Conservation (phyloP, 1,140 invertebrate genomes). For the Myzus persicae region DNA sequence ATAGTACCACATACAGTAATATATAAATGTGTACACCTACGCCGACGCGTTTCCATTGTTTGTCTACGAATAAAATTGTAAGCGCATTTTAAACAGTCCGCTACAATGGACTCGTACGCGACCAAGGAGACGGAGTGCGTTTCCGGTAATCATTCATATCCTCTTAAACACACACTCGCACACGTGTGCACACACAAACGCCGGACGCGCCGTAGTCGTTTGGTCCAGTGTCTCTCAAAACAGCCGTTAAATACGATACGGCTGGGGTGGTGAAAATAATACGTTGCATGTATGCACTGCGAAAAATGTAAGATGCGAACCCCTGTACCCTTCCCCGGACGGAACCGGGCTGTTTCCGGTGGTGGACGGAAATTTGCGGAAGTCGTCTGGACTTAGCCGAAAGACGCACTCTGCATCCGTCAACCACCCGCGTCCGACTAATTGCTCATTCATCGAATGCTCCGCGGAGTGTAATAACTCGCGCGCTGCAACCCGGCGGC, state of each 20-base stretch:
- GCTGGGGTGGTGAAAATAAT: too few species aligned
- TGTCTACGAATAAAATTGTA: conserved; percentile 32
- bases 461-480: conserved; percentile 17
- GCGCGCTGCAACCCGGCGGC: not conserved
- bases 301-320: not conserved
- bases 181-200: not conserved
- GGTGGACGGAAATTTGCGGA: not conserved
- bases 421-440: not conserved
- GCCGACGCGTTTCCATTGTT: conserved; percentile 46
- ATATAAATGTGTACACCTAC: not conserved
- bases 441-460: conserved; percentile 20
- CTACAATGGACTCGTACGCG: conserved; percentile 40
- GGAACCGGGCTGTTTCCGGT: not conserved
- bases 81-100: conserved; percentile 52
- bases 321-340: not conserved
- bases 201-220: not conserved
- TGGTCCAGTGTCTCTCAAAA: conserved; percentile 20
- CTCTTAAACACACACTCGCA: conserved; percentile 22
- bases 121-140: conserved; percentile 11
- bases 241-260: not conserved
- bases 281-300: too few species aligned
- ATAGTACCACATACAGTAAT: not conserved
- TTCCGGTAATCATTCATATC: conserved; percentile 48
- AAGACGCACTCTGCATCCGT: not conserved
- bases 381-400: not conserved